phyloP scores from a whole-genome alignment of 2,888 invertebrate species.

The Apocheima hispidaria region DNA sequence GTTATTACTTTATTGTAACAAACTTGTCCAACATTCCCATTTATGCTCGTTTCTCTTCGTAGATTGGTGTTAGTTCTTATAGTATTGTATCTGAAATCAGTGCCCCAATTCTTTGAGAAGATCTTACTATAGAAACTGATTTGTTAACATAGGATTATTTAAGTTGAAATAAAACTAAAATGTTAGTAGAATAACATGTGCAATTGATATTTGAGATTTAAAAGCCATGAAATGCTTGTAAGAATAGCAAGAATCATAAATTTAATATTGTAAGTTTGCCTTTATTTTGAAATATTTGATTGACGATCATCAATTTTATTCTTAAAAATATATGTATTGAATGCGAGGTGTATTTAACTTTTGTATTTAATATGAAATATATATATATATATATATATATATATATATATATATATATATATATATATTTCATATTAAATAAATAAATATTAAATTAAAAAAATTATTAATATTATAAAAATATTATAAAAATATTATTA shows the following conservation, averaged over 20 bases:
- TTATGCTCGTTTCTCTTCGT: conserved; percentile 17
- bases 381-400: too few species aligned
- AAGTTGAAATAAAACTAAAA: conserved; percentile 7
- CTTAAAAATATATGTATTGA: too few species aligned
- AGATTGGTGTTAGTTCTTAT: conserved; percentile 40
- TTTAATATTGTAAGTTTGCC: neutral
- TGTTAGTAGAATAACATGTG: conserved; percentile 3
- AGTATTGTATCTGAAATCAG: conserved; percentile 52
- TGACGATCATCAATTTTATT: neutral
- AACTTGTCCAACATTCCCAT: neutral
- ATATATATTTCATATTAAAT: too few species aligned
- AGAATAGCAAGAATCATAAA: neutral
- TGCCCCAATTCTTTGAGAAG: conserved; percentile 24
- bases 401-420: too few species aligned
- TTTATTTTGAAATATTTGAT: neutral
- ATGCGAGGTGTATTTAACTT: too few species aligned
- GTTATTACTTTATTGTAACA: conserved; percentile 3
- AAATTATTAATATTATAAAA: too few species aligned
- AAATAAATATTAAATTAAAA: too few species aligned
- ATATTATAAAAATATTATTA: too few species aligned
- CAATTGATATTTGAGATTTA: conserved; percentile 15
- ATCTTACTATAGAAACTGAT: neutral
- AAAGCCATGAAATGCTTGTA: neutral
- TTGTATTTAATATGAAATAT: too few species aligned
- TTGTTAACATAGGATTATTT: neutral